Base-by-base conservation (phyloP, 2,113 vertebrate genomes). In the Proterorhinus semilunaris region DNA sequence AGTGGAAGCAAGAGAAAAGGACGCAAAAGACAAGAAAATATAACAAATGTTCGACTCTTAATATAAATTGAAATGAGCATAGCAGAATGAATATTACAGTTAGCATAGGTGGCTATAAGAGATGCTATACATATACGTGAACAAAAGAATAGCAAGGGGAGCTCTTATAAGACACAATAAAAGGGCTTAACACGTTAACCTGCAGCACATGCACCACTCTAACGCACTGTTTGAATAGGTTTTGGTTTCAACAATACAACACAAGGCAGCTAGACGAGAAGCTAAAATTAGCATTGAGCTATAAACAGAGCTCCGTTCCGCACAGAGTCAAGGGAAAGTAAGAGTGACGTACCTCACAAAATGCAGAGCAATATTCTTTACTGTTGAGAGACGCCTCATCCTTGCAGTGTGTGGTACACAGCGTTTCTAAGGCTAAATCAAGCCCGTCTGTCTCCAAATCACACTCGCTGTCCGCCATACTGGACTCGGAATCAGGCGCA, bases 401-500 rank as follows among this genome's bases (percentile, higher is more conserved):
- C 59, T 69, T 74, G 69, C 84, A 89, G 27, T 87, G 73, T 79
- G 81, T 89, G 8, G 79, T 72, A 68, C 89, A 92, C 74, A 96
- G 81, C 8, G 93, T 90, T 73, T 95, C 94, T 69, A 98, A 91
- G 71, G 96, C 95, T 83, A 90, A 91, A 62, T 94, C 94, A 69
- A 98, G 93, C 81, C 94, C 91, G 88, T 97, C 95, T 90, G 94
- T 95, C 88, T 98, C 96, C 78, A 96, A 91, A 79, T 98, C 96
- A 91, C 95, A 96, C 83, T 97, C 96, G 85, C 95, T 94, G 93
- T 98, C 96, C 96, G 96, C 96, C 96, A 98, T 98, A 95, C 96
- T 95, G 94, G 90, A 92, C 91, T 90, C 78, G 87, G 93, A 58
- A 92, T 93, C 92, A 93, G 88, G 90, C 89, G 89, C 91, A 90